A percentile compares a stretch with the other conserved stretches of the same genome.
Conservation (phyloP, 2,113 vertebrate genomes). For the Centropristis striata region DNA sequence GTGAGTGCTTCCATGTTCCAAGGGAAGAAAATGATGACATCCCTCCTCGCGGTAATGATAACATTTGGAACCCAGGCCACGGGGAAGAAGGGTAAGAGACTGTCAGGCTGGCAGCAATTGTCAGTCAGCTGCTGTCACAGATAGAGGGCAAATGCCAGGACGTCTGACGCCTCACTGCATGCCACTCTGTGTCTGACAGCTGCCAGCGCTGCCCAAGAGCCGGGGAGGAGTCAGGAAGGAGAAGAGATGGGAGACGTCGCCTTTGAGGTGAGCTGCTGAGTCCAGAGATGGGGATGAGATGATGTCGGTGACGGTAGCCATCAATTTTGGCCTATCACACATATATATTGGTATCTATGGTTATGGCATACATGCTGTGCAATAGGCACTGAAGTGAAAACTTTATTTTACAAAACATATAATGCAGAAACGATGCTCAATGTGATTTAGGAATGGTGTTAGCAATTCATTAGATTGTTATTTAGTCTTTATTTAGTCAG, state of each 20-base stretch:
- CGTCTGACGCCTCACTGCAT: slow-evolving; percentile 56
- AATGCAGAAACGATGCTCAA: too few relatives aligned
- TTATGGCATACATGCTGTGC: too few relatives aligned
- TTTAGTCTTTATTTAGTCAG: too few relatives aligned
- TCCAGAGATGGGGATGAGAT: neutral
- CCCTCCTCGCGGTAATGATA: slow-evolving; percentile 72
- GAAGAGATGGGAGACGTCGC: slow-evolving; percentile 1
- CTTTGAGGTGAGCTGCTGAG: slow-evolving; percentile 46
- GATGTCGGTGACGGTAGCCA: neutral
- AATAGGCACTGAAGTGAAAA: too few relatives aligned
- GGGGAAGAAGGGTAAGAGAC: slow-evolving; percentile 58
- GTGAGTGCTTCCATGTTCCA: slow-evolving; percentile 65
- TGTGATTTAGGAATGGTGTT: too few relatives aligned
- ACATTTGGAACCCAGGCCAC: slow-evolving; percentile 72
- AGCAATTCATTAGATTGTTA: too few relatives aligned
- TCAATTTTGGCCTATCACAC: too few relatives aligned
- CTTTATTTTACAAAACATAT: too few relatives aligned
- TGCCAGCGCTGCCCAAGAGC: slow-evolving; percentile 56
- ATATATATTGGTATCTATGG: too few relatives aligned
- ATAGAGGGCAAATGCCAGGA: slow-evolving; percentile 64
- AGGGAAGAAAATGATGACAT: slow-evolving; percentile 69
- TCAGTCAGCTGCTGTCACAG: slow-evolving; percentile 70
- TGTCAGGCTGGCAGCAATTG: slow-evolving; percentile 69
- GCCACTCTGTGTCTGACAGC: slow-evolving; percentile 64
- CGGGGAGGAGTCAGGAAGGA: slow-evolving; percentile 33